These are phyloP conservation scores for Diprion similis DNA, from an alignment of 1,140 invertebrate species.

Conservation along the genomic window DNA sequence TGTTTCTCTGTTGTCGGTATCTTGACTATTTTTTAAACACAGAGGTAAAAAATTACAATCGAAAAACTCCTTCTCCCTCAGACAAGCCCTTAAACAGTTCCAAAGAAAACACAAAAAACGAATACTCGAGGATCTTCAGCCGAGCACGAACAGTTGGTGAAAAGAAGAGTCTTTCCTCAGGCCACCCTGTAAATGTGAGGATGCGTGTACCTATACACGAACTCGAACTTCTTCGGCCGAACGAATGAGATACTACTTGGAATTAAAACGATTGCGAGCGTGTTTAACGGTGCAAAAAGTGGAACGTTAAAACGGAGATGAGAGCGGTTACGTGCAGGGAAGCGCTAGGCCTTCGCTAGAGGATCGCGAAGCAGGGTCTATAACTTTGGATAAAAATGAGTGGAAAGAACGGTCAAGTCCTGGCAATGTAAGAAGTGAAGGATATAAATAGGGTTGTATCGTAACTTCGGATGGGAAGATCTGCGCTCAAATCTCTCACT, in stretches of 20 bases:
- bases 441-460: not conserved
- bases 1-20: too few species aligned
- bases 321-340: too few species aligned
- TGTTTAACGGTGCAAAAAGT: slow-evolving; percentile 4
- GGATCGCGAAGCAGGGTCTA: not conserved
- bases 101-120: too few species aligned
- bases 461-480: not conserved
- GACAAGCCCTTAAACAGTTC: too few species aligned
- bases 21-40: too few species aligned
- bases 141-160: too few species aligned
- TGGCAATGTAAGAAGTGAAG: not conserved
- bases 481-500: not conserved
- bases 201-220: not conserved
- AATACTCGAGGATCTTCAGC: too few species aligned
- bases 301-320: not conserved
- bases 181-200: not conserved
- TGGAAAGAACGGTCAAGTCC: not conserved
- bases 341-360: too few species aligned
- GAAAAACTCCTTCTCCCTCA: too few species aligned
- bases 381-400: not conserved
- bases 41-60: too few species aligned
- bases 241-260: not conserved
- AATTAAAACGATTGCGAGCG: slow-evolving; percentile 2
- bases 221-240: not conserved
- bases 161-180: not conserved